phyloP scores from a whole-genome alignment of 2,888 invertebrate species.

The Drosophila kanekoi region DNA sequence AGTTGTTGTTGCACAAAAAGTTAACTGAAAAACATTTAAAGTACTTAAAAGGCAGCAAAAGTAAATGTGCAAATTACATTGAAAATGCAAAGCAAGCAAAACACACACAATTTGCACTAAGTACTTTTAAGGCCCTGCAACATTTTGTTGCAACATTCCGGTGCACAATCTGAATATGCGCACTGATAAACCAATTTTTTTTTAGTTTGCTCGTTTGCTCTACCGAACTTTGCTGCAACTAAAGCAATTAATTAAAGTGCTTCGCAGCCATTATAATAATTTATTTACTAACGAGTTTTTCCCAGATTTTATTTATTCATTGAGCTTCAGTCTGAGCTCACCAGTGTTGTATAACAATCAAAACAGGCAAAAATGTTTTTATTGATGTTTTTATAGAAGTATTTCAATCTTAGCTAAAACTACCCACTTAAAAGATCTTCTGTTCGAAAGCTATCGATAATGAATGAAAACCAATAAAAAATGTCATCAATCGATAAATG shows the following conservation, averaged over 20 bases:
- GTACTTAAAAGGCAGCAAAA: constrained; percentile 39
- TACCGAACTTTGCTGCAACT: background rate
- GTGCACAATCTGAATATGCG: constrained; percentile 7
- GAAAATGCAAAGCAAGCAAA: constrained; percentile 3
- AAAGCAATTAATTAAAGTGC: background rate
- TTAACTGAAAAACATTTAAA: constrained; percentile 34
- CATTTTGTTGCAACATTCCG: constrained; percentile 16
- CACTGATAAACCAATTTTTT: background rate
- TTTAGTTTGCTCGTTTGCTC: background rate
- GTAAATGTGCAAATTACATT: constrained; percentile 38
- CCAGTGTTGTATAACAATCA: too few relatives aligned
- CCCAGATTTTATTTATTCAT: too few relatives aligned
- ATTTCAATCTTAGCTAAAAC: too few relatives aligned
- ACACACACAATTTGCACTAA: constrained; percentile 2
- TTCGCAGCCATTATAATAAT: background rate
- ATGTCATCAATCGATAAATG: too few relatives aligned
- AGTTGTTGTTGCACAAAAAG: constrained; percentile 22
- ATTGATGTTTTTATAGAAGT: too few relatives aligned
- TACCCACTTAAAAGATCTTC: too few relatives aligned
- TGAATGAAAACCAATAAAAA: too few relatives aligned
- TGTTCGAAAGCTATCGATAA: too few relatives aligned
- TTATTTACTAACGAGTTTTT: background rate
- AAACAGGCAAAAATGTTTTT: too few relatives aligned
- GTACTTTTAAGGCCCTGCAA: constrained; percentile 17
- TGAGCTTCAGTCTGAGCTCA: too few relatives aligned